These are phyloP conservation scores for Borostomias antarcticus DNA, from an alignment of 2,797 vertebrate genomes.

Conservation along the genomic window DNA sequence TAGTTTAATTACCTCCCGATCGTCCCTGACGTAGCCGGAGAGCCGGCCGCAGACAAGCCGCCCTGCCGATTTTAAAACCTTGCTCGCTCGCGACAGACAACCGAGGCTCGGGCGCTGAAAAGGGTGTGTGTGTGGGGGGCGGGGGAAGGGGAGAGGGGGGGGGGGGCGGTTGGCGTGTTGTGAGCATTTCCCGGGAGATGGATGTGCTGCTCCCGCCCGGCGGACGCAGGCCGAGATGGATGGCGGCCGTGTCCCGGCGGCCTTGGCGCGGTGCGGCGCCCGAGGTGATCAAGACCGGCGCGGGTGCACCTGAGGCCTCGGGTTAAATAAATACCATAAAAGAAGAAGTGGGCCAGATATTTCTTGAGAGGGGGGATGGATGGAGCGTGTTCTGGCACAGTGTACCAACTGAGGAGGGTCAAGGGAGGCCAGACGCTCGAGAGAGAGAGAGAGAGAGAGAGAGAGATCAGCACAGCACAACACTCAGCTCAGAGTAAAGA, in stretches of 20 bases:
- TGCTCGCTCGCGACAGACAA: too few relatives aligned
- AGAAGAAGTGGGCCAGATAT: neutral
- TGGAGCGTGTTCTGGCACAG: constrained; percentile 9
- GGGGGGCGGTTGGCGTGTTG: neutral
- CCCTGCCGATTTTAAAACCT: too few relatives aligned
- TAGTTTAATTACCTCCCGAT: constrained; percentile 23
- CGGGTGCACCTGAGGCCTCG: neutral
- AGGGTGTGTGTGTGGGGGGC: constrained; percentile 14
- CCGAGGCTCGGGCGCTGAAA: too few relatives aligned
- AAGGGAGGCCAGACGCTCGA: neutral
- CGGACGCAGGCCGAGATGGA: neutral
- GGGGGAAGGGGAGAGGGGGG: neutral
- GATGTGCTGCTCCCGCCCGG: neutral
- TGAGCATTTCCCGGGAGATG: neutral
- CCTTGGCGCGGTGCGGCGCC: neutral
- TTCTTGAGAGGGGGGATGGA: too few relatives aligned
- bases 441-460: constrained; percentile 5
- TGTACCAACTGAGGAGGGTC: constrained; percentile 6
- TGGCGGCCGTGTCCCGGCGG: neutral
- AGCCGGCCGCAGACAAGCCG: too few relatives aligned
- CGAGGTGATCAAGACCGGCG: neutral
- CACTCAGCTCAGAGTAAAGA: too few relatives aligned
- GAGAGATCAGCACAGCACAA: too few relatives aligned
- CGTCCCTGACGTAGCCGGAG: constrained; percentile 7
- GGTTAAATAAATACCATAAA: too few relatives aligned